phyloP scores from a whole-genome alignment of 2,113 vertebrate genomes.

The Casuarius casuarius region DNA sequence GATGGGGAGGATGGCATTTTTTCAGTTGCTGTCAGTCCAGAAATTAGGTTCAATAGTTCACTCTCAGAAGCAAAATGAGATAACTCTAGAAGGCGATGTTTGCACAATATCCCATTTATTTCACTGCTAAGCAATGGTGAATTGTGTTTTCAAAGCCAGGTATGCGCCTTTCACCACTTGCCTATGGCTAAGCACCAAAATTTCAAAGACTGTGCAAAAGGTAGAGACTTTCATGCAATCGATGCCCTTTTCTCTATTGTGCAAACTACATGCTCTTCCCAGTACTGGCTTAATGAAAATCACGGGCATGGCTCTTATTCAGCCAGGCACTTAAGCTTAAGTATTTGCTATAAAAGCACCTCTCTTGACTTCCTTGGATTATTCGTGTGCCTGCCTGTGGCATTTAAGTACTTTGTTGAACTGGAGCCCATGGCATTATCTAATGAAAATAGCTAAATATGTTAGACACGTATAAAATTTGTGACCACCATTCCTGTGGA shows the following conservation, averaged over 20 bases:
- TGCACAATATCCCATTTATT: not conserved
- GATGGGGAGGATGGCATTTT: not conserved
- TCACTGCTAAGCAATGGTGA: not conserved
- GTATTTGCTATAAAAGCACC: not conserved
- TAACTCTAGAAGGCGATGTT: not conserved
- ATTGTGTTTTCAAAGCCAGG: not conserved
- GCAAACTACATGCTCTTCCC: not conserved
- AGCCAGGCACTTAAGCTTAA: not conserved
- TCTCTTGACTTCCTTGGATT: not conserved
- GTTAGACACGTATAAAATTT: not conserved
- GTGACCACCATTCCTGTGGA: not conserved
- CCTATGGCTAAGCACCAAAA: not conserved
- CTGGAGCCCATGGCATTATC: not conserved
- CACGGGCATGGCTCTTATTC: not conserved
- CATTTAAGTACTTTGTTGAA: not conserved
- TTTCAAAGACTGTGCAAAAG: not conserved
- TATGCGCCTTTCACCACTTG: not conserved
- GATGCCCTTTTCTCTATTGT: not conserved
- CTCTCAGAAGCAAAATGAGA: not conserved
- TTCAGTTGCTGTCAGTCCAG: not conserved
- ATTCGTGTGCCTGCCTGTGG: not conserved
- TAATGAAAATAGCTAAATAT: slow-evolving; percentile 1
- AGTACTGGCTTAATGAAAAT: not conserved
- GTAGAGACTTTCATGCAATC: not conserved
- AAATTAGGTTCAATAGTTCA: not conserved